Conservation (phyloP, 2,888 invertebrate genomes). For the Caenorhabditis sp. region DNA sequence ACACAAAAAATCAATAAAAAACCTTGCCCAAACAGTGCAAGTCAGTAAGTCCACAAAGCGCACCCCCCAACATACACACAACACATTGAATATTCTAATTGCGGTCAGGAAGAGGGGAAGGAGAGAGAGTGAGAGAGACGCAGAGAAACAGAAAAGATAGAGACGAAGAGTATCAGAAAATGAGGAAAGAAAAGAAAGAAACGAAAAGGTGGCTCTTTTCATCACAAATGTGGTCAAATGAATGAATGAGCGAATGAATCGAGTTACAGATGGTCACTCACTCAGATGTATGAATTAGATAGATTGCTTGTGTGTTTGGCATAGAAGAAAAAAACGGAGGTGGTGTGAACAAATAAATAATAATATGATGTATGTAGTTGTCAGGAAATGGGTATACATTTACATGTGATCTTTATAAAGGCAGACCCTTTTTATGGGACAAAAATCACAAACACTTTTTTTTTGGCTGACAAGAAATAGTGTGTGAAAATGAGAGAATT, state of each 20-base stretch:
- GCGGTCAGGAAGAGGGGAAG: neutral
- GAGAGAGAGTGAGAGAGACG: neutral
- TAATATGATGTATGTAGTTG: no score
- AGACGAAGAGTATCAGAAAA: conserved; percentile 26
- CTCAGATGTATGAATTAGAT: neutral
- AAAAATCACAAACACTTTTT: no score
- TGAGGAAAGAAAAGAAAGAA: neutral
- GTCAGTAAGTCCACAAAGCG: neutral
- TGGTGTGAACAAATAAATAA: neutral
- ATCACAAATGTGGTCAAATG: conserved; percentile 15
- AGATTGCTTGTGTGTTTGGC: no score
- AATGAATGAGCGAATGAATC: neutral
- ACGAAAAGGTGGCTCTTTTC: conserved; percentile 4
- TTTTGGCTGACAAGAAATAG: no score
- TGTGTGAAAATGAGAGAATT: no score
- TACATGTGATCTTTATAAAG: no score
- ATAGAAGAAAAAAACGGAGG: neutral
- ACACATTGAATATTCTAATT: conserved; percentile 1
- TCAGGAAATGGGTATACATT: no score
- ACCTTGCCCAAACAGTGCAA: neutral
- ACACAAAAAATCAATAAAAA: neutral
- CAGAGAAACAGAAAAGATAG: conserved; percentile 7
- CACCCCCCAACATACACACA: neutral
- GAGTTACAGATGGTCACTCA: neutral
- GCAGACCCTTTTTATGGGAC: no score